Evolutionary conservation across 2,113 vertebrate species (phyloP).

Genomic region (Cyphomyrus plagiostoma): DNA sequence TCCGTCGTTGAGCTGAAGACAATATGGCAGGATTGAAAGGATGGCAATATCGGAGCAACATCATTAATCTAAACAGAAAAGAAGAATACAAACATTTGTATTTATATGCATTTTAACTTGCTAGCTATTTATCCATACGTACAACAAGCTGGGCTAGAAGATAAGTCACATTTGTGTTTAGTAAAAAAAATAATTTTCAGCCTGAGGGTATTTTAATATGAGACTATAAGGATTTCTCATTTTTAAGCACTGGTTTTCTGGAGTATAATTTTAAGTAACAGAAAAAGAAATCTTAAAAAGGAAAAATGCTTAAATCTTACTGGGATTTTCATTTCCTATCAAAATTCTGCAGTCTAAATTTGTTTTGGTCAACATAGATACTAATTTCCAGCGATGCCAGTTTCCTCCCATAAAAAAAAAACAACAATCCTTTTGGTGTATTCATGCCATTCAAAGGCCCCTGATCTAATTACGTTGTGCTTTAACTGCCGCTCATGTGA

Average conservation of each 20-base stretch:
- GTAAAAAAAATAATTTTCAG: not conserved
- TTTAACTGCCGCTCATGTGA: not conserved
- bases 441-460: not conserved
- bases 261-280: not conserved
- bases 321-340: not conserved
- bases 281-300: not conserved
- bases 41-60: not conserved
- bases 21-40: not conserved
- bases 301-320: not conserved
- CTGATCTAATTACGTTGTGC: not conserved
- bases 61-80: constrained; percentile 1
- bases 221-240: not conserved
- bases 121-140: not conserved
- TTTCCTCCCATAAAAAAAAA: not conserved
- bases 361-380: not conserved
- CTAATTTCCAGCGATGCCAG: not conserved
- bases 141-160: not conserved
- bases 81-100: not conserved
- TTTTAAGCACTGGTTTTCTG: not conserved
- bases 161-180: not conserved
- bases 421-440: not conserved
- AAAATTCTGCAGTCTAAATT: not conserved
- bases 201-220: not conserved
- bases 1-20: not conserved
- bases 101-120: not conserved